A percentile compares a stretch with the other conserved stretches of the same genome.
Conservation (phyloP, 2,113 vertebrate genomes). For the Scomber scombrus region DNA sequence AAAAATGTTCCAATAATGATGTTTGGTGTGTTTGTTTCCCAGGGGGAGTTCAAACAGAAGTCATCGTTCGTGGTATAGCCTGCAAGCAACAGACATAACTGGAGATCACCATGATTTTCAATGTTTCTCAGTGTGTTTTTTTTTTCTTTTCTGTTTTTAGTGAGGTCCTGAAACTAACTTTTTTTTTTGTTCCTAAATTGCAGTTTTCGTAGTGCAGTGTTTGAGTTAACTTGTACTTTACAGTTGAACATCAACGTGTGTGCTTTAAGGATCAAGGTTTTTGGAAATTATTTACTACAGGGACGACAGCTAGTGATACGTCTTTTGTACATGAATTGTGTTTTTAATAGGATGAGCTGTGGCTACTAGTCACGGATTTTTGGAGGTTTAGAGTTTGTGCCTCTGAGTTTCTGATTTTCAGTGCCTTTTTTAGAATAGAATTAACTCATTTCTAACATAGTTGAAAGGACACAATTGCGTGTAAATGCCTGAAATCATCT, state of each 20-base stretch:
- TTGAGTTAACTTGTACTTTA: neutral
- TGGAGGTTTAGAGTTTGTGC: neutral
- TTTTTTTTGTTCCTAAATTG: neutral
- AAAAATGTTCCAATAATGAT: conserved; percentile 10
- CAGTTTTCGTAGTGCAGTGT: conserved; percentile 32
- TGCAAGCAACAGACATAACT: neutral
- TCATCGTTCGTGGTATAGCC: conserved; percentile 86
- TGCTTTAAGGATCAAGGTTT: neutral
- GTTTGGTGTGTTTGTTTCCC: conserved; percentile 48
- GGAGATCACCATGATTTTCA: neutral
- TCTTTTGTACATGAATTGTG: neutral
- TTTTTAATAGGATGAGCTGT: neutral
- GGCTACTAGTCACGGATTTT: neutral
- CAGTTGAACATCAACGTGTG: neutral
- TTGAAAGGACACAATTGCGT: too few relatives aligned
- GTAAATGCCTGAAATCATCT: neutral
- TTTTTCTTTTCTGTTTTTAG: neutral
- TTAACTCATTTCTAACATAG: neutral
- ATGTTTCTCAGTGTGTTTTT: neutral
- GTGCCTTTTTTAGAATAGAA: neutral
- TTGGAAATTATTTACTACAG: neutral
- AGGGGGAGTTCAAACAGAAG: conserved; percentile 86
- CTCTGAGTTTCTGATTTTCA: conserved; percentile 12
- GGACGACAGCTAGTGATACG: too few relatives aligned
- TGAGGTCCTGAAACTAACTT: neutral